Percentiles rank a stretch among this genome's conserved stretches.
These are phyloP conservation scores for Pammene aurita DNA, from an alignment of 2,888 invertebrate genomes.

Conservation along the genomic window DNA sequence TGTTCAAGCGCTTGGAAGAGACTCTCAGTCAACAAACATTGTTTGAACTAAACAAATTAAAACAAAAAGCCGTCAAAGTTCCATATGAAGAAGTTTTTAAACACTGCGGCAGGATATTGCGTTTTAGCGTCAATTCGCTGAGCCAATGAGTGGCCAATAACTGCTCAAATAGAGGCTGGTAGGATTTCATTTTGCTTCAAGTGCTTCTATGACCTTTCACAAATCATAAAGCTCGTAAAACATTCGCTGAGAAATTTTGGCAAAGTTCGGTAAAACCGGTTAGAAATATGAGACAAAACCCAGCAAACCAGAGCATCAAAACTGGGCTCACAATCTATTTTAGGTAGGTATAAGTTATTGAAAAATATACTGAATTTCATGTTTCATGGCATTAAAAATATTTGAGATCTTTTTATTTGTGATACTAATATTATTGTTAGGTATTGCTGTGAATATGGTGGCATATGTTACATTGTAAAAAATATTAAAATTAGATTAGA, in stretches of 20 bases:
- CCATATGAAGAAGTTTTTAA: slow-evolving; percentile 54
- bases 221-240: slow-evolving; percentile 41
- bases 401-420: no score
- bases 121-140: slow-evolving; percentile 66
- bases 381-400: no score
- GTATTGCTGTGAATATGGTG: no score
- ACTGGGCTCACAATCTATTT: not conserved
- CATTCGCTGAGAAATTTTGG: slow-evolving; percentile 29
- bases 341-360: not conserved
- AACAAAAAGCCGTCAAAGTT: slow-evolving; percentile 39
- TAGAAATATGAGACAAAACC: slow-evolving; percentile 43
- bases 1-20: slow-evolving; percentile 36
- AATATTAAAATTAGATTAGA: no score
- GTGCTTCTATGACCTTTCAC: slow-evolving; percentile 41
- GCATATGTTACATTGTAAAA: no score
- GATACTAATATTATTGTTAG: no score
- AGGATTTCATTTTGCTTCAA: slow-evolving; percentile 41
- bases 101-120: slow-evolving; percentile 70
- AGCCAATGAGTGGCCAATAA: slow-evolving; percentile 71
- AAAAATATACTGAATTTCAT: not conserved
- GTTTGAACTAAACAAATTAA: slow-evolving; percentile 40
- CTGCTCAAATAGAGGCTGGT: slow-evolving; percentile 54
- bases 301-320: slow-evolving; percentile 1
- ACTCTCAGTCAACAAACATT: slow-evolving; percentile 31
- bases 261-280: slow-evolving; percentile 21